Evolutionary conservation across 2,113 vertebrate genomes (phyloP), one percentile per base, ranked within the genome.

Genomic region (Cichladusa arquata): DNA sequence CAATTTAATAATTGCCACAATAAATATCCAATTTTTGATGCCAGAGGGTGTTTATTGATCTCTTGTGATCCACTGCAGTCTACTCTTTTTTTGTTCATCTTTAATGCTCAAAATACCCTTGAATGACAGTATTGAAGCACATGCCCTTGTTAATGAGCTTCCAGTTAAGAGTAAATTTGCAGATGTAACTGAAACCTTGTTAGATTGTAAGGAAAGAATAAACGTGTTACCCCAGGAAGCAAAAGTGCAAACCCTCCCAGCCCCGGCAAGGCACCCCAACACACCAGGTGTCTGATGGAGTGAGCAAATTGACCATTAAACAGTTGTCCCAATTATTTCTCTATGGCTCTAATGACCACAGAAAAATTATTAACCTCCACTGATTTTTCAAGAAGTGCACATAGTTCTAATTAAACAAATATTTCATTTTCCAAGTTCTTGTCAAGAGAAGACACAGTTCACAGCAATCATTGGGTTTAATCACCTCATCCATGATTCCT

Each of bases 351-450:
- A 87, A 77, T 94, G 94, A 96, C 36, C 53, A 74, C 71, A 66
- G 58, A 69, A 81, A 88, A 91, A 31, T 44, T 74, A 95, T 94
- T 95, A 95, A 60, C 14, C 47, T 92, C 56, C 83, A 73, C 60
- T 33, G 61, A 81, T 91, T 96, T 96, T 90, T 85, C 54, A 69
- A 80, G 79, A 86, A 88, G 67, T 47, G 48, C 7, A 14, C 47
- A 25, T 64, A 56, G 24, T 22, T 83, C 66, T 95, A 94, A 95
- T 96, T 93, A 95, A 97, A 95, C 14, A 95, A 91, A 94, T 94
- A 94, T 73, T 86, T 94, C 34, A 78, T 92, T 94, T 97, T 78
- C 73, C 45, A 69, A 50, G 61, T 54, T 36, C 34, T 95, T 94
- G 91, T 91, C 62, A 70, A 62, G 33, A 65, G 26, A 90, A 88